A percentile compares a stretch with the other conserved stretches of the same genome.
Conservation (phyloP, 2,888 invertebrate species). For the Fragum fragum region DNA sequence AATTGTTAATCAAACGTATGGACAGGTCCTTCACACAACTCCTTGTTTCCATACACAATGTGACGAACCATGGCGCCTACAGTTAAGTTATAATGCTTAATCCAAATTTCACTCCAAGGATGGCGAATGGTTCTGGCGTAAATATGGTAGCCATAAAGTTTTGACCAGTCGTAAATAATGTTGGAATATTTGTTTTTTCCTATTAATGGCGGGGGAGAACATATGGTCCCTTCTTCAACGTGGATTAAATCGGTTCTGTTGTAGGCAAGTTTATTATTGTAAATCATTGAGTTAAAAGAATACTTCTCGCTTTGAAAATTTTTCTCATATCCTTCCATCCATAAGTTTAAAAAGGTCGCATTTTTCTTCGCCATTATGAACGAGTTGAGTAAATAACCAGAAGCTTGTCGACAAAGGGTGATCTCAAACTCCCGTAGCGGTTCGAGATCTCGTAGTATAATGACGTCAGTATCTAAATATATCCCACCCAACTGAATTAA, state of each 20-base stretch:
- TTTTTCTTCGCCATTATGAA: constrained; percentile 40
- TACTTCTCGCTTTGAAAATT: constrained; percentile 26
- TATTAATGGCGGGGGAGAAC: background rate
- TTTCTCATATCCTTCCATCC: constrained; percentile 36
- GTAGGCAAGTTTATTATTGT: constrained; percentile 9
- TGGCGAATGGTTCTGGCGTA: background rate
- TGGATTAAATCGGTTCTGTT: constrained; percentile 2
- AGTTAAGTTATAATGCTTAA: constrained; percentile 29
- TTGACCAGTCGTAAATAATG: background rate
- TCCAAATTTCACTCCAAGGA: background rate
- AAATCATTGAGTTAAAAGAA: constrained; percentile 36
- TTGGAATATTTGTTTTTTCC: background rate
- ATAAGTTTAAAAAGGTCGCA: constrained; percentile 36
- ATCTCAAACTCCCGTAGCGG: background rate
- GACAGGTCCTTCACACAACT: constrained; percentile 15
- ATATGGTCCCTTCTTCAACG: background rate
- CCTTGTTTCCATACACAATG: constrained; percentile 37
- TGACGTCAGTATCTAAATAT: constrained; percentile 38
- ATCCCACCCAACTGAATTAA: constrained; percentile 35
- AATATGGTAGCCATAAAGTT: background rate
- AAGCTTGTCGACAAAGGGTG: constrained; percentile 20
- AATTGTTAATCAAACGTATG: too few species aligned
- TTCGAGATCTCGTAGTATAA: constrained; percentile 29
- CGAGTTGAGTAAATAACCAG: constrained; percentile 14
- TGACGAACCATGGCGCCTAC: constrained; percentile 36